Base-by-base conservation (phyloP, 2,888 invertebrate species). In the Acronicta aceris region DNA sequence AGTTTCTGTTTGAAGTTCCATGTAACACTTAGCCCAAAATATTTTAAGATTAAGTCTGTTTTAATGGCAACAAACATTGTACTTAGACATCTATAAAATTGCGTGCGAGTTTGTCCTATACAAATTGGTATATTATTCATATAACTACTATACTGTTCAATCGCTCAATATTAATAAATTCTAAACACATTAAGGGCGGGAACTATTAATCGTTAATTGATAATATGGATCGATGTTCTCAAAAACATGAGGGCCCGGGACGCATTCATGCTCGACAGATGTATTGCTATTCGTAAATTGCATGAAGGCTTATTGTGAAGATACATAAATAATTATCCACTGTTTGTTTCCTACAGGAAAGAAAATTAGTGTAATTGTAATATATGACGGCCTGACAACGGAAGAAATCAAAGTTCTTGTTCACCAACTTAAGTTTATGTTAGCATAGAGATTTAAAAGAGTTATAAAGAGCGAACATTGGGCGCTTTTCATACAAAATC, bases 1-100 rank as follows among this genome's bases (percentile, higher is more conserved):
- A 56, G 56, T 46, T 58, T 42, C 33, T 52, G 47, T 73, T 59
- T 69, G 41, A 69, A 65, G 58, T 51, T 59, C 59, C 65, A 51
- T 56, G 49, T 60, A 59, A 45, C 16, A 55, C 43, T 62, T 45
- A 61, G 33, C 15, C 43, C 56, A 55, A 50, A 53, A 60, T 65
- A 60, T 43, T 38, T 49, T 59, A 40, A 16, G 36, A 47, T 36
- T 17, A 45, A 46, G 45, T 56, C 49, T 61, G 66, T 68, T 43
- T 65, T 55, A 58, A 43, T 51, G 38, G 47, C 45, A 55, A 21
- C 15, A 40, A 41, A 38, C 16, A 48, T 46, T 51, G 27, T 40
- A 53, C n/a, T 25, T 33, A 58, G 13, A 13, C 36, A 13, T 36
- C n/a, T 38, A n/a, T 13, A 13, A 0, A 38, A 38, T 38, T 38